These are phyloP conservation scores for Conops quadrifasciatus DNA, from an alignment of 2,888 invertebrate species.

Conservation along the genomic window DNA sequence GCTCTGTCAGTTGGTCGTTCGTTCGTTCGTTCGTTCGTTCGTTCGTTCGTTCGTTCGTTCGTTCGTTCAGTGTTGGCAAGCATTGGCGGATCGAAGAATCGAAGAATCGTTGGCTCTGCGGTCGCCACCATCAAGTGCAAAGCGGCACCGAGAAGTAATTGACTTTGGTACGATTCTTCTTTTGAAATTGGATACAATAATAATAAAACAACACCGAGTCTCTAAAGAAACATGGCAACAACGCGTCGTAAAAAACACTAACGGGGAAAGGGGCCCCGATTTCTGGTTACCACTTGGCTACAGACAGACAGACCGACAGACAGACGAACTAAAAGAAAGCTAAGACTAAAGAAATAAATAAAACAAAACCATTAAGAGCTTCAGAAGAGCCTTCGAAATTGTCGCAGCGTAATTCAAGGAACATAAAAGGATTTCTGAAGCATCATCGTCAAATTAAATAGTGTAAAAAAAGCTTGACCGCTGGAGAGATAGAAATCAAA, in stretches of 20 bases:
- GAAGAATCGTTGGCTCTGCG: conserved; percentile 6
- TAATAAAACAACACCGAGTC: conserved; percentile 29
- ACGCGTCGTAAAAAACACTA: background rate
- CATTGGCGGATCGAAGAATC: background rate
- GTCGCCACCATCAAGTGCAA: background rate
- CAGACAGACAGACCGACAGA: conserved; percentile 8
- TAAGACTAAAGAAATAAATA: background rate
- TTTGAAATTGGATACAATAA: conserved; percentile 44
- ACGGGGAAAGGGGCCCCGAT: too few relatives aligned
- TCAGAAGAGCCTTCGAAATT: conserved; percentile 25
- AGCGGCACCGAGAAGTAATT: conserved; percentile 35
- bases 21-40: too few relatives aligned
- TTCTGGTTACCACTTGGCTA: conserved; percentile 5
- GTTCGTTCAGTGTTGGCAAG: too few relatives aligned
- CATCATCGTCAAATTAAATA: conserved; percentile 27
- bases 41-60: too few relatives aligned
- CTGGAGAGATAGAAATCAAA: too few relatives aligned
- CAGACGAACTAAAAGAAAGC: conserved; percentile 12
- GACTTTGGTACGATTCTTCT: conserved; percentile 40
- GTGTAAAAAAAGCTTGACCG: conserved; percentile 20
- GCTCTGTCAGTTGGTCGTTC: too few relatives aligned
- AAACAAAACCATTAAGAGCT: conserved; percentile 13
- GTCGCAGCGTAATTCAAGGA: background rate
- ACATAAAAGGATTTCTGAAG: conserved; percentile 21
- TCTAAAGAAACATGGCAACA: conserved; percentile 10